Evolutionary conservation across 1,140 invertebrate genomes (phyloP).

Genomic region (Caenorhabditis inopinata): DNA sequence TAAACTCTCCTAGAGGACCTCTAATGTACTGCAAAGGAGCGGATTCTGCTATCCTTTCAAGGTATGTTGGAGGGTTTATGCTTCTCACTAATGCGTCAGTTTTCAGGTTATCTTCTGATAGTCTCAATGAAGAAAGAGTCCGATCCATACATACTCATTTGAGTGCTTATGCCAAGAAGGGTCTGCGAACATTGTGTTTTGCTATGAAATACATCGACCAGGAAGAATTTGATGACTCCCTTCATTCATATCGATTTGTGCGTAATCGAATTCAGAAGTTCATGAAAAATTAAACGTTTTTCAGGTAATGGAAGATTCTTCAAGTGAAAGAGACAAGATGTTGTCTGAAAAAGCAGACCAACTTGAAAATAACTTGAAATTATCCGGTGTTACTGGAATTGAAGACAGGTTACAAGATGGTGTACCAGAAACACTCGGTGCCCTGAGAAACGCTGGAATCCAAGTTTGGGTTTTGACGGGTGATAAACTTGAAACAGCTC

Average conservation of each 20-base stretch:
- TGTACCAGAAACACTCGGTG: conserved; percentile 81
- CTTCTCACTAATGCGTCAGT: background rate
- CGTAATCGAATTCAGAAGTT: background rate
- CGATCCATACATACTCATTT: conserved; percentile 77
- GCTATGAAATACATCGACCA: conserved; percentile 81
- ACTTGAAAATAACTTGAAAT: conserved; percentile 32
- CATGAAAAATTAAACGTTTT: conserved; percentile 69
- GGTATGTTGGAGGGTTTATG: background rate
- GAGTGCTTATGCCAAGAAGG: conserved; percentile 80
- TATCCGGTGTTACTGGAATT: conserved; percentile 69
- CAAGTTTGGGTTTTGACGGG: conserved; percentile 95
- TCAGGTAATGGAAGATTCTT: conserved; percentile 92
- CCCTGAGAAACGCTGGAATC: conserved; percentile 83
- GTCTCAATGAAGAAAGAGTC: background rate
- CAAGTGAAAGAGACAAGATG: conserved; percentile 76
- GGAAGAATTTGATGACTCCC: conserved; percentile 36
- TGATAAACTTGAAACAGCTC: conserved; percentile 97
- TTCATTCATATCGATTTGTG: conserved; percentile 35
- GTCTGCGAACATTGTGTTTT: conserved; percentile 79
- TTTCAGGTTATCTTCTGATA: conserved; percentile 66
- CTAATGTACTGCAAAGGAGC: conserved; percentile 96
- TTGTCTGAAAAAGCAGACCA: conserved; percentile 47
- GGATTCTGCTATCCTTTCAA: conserved; percentile 72
- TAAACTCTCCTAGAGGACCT: conserved; percentile 82
- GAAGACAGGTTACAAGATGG: conserved; percentile 51